A percentile compares a stretch with the other conserved stretches of the same genome.
These are phyloP conservation scores for Drosophila guanche DNA, from an alignment of 1,140 invertebrate genomes.

Conservation along the genomic window DNA sequence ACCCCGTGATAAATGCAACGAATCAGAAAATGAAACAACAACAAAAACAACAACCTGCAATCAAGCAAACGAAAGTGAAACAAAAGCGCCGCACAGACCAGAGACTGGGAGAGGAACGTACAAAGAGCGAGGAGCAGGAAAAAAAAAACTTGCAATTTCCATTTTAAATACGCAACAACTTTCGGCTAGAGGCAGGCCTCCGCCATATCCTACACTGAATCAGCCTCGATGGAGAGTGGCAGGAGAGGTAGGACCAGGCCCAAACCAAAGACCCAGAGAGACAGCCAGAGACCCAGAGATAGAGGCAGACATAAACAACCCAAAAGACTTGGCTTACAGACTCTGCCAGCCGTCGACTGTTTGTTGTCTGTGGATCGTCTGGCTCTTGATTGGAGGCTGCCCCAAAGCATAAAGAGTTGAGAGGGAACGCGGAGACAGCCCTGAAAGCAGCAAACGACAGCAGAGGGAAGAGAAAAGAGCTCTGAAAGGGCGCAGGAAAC, in stretches of 20 bases:
- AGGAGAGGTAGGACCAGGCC: constrained; percentile 25
- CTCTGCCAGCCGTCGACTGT: constrained; percentile 6
- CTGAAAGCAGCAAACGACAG: constrained; percentile 3
- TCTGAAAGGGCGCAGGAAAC: constrained; percentile 8
- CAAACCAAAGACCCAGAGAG: constrained; percentile 3
- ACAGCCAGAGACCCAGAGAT: background rate
- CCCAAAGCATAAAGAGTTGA: constrained; percentile 24
- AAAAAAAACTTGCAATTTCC: constrained; percentile 79
- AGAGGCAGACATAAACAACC: constrained; percentile 15
- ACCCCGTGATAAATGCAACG: constrained; percentile 74
- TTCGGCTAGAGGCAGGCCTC: constrained; percentile 74
- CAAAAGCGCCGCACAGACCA: constrained; percentile 65
- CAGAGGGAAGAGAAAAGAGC: constrained; percentile 16
- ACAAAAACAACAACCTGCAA: constrained; percentile 67
- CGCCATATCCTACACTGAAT: constrained; percentile 17
- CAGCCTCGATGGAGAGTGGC: constrained; percentile 23
- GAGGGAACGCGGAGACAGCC: background rate
- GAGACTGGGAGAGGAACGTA: constrained; percentile 11
- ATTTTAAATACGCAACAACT: constrained; percentile 81
- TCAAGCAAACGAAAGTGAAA: constrained; percentile 81
- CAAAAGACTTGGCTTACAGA: constrained; percentile 10
- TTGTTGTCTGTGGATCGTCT: constrained; percentile 65
- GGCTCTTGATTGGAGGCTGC: constrained; percentile 56
- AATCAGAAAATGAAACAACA: constrained; percentile 26
- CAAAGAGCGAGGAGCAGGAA: constrained; percentile 14